Conservation (phyloP, 2,797 vertebrate genomes). For the Diplodus sargus region DNA sequence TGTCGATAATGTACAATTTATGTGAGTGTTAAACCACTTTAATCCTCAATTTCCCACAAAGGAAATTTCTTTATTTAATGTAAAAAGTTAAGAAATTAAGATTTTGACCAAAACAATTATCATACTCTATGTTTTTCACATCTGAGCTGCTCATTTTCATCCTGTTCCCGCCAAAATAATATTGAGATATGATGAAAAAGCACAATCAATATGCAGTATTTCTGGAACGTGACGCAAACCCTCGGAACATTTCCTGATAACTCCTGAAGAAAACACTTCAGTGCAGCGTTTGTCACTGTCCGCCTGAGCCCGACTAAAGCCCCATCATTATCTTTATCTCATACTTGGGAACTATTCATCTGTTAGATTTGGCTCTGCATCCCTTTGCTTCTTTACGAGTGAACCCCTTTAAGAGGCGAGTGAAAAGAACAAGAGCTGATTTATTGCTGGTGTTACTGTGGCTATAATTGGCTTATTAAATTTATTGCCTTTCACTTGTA, state of each 20-base stretch:
- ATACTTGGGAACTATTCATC: constrained; percentile 17
- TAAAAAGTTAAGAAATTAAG: not conserved
- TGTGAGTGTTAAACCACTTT: not conserved
- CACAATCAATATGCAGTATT: not conserved
- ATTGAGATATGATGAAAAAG: not conserved
- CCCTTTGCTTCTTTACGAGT: constrained; percentile 41
- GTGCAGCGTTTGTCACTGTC: not conserved
- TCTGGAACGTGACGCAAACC: not conserved
- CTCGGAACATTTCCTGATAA: not conserved
- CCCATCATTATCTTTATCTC: constrained; percentile 9
- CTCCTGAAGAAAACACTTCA: not conserved
- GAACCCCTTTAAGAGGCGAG: constrained; percentile 30
- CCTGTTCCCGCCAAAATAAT: not conserved
- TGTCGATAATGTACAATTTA: not conserved
- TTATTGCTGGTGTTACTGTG: constrained; percentile 55
- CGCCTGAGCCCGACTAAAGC: constrained; percentile 15
- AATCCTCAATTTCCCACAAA: not conserved
- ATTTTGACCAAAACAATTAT: not conserved
- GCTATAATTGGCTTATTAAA: constrained; percentile 63
- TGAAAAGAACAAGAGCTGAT: constrained; percentile 63
- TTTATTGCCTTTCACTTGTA: constrained; percentile 41
- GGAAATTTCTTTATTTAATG: not conserved
- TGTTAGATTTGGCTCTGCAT: constrained; percentile 38
- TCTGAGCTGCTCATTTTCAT: not conserved
- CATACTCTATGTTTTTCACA: not conserved